Evolutionary conservation across 1,140 invertebrate genomes (phyloP), one percentile per base, ranked within the genome.

Genomic region (Sesamia nonagrioides): DNA sequence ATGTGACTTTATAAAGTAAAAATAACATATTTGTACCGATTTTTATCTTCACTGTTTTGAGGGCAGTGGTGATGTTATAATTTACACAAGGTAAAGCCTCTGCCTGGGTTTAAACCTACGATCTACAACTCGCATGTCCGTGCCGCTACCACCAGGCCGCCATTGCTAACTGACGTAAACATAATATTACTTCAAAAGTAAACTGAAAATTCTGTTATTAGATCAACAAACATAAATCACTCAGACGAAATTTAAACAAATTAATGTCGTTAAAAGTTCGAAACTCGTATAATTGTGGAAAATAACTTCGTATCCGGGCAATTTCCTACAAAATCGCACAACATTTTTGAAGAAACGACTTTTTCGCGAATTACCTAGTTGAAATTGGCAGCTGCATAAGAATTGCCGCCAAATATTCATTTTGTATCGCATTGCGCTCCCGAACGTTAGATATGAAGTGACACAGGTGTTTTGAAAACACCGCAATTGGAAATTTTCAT

Each of bases 401-500:
- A 83, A 83, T 83, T 75, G 78, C 21, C 63, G 52, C 63, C 48
- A 80, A 85, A 85, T 83, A 82, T 85, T 85, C 84, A 85, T 85
- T 83, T 78, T 74, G 78, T 71, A 56, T 56, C 50, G 63, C 54
- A 74, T 78, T 35, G 69, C 63, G 13, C 18, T 48, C 18, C 21
- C 74, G 33, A 69, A 13, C 13, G 56, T 40, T 17, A 56, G 33
- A 56, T 75, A 75, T 75, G 72, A 78, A 78, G 45, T 61, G 79
- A 82, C 85, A 72, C 85, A 87, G 83, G 82, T 87, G 85, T 68
- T 77, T 66, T 72, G 48, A 42, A 78, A 80, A 82, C 50, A 75
- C 45, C 68, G 75, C 80, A 77, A 84, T 86, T 84, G 83, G 85
- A 82, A 84, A 84, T 42, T 84, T 86, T 86, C 79, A 81, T 84